Conservation (phyloP, 2,113 vertebrate species). For the Uropsilus gracilis region DNA sequence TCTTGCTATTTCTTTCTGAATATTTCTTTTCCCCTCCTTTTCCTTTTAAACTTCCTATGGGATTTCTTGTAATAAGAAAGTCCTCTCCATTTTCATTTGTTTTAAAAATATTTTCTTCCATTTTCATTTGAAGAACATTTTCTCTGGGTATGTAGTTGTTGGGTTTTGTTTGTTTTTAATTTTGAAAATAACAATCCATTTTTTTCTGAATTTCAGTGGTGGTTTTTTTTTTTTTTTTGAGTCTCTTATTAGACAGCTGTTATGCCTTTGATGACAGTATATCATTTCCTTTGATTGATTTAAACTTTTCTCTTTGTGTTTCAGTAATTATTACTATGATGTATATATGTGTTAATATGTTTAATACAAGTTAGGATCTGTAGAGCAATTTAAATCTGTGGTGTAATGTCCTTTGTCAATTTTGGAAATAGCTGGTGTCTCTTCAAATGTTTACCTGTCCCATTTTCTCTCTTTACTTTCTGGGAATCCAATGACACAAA, state of each 20-base stretch:
- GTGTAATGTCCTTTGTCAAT: not conserved
- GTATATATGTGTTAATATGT: not conserved
- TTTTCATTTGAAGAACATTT: not conserved
- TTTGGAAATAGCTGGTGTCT: not conserved
- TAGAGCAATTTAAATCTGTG: conserved; percentile 19
- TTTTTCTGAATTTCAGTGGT: not conserved
- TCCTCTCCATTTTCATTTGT: not conserved
- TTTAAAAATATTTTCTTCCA: not conserved
- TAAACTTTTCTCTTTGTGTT: not conserved
- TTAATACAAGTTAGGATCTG: not conserved
- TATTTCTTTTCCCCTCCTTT: not conserved
- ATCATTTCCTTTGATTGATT: not conserved
- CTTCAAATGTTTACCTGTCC: not conserved
- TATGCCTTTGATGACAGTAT: not conserved
- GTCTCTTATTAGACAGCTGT: not conserved
- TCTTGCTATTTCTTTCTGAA: not conserved
- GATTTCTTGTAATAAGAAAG: not conserved
- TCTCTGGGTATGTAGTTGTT: not conserved
- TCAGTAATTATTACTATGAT: not conserved
- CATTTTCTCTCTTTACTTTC: not conserved
- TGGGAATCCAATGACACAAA: not conserved
- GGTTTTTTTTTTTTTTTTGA: conserved; percentile 29
- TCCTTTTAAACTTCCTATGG: not conserved
- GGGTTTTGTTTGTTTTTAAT: not conserved
- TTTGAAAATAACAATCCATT: not conserved